Evolutionary conservation across 2,888 invertebrate genomes (phyloP), one percentile per base, ranked within the genome.

Genomic region (Craniophora ligustri): DNA sequence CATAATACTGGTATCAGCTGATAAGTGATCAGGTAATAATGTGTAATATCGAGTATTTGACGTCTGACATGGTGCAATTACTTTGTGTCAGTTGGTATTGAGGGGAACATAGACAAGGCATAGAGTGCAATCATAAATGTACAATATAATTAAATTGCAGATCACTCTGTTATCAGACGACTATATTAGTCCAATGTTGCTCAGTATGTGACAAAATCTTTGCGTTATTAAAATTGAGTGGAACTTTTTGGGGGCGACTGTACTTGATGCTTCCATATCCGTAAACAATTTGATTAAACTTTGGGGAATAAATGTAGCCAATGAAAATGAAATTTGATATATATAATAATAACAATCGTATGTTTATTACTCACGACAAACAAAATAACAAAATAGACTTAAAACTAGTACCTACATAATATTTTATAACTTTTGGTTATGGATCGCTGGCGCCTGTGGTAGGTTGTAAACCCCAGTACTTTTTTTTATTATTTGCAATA

Each of bases 1-100:
- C 66, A 53, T 69, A 67, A 75, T 75, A 47, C 67, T 59, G 48
- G 34, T 75, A 69, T 65, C 56, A 44, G 31, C 36, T 65, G 81
- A 81, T 79, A 77, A 61, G 54, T 63, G 63, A 77, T 79, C 77
- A 78, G 62, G 51, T 76, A 78, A 79, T 81, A 75, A 77, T 78
- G 60, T 66, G 68, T 78, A 68, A 75, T 74, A 66, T 72, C 34
- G 46, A 69, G 67, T 72, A 64, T 72, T 64, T 69, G 59, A 60
- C 65, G 67, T 70, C 63, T 67, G 62, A 61, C 68, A 60, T 11
- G n/a, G 35, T 38, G 69, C 61, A 59, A 73, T 73, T 69, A 75
- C 55, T 60, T 50, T 30, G 44, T 40, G 57, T 44, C 53, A 41
- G 21, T 13, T 40, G 34, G 2, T 57, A 59, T 65, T 53, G 32